Conservation (phyloP, 2,113 vertebrate genomes). For the Echinops telfairi region DNA sequence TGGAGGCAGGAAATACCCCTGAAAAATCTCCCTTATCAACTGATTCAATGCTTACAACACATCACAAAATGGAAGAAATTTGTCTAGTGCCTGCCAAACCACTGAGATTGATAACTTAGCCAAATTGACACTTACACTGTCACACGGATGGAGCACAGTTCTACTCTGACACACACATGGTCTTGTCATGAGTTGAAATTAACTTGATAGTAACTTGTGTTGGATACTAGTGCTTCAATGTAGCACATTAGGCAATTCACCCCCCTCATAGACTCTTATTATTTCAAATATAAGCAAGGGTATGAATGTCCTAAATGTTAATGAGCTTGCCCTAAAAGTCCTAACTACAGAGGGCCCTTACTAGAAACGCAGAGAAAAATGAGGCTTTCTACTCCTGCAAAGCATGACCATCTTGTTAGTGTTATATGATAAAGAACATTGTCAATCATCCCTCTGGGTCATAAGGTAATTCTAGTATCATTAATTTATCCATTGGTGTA, state of each 20-base stretch:
- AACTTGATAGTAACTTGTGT: not conserved
- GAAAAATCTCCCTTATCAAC: not conserved
- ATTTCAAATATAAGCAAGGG: too few species aligned
- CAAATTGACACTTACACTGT: not conserved
- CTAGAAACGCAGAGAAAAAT: too few species aligned
- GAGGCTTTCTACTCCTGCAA: too few species aligned
- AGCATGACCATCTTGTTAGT: too few species aligned
- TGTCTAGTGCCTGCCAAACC: not conserved
- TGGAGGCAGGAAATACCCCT: not conserved
- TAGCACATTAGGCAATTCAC: not conserved
- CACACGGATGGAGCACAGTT: not conserved
- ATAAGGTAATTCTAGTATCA: too few species aligned
- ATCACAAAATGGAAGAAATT: not conserved
- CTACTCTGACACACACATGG: not conserved
- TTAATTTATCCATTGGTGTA: too few species aligned
- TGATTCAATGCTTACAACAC: not conserved
- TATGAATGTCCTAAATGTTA: too few species aligned
- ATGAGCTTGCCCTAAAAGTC: too few species aligned
- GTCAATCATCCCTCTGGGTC: too few species aligned
- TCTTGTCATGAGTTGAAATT: not conserved
- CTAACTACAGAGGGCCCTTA: too few species aligned
- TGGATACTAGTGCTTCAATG: not conserved
- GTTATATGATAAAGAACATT: too few species aligned
- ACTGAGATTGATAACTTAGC: not conserved
- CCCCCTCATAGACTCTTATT: not conserved